phyloP scores from a whole-genome alignment of 2,113 vertebrate genomes.

The Rattus norvegicus region DNA sequence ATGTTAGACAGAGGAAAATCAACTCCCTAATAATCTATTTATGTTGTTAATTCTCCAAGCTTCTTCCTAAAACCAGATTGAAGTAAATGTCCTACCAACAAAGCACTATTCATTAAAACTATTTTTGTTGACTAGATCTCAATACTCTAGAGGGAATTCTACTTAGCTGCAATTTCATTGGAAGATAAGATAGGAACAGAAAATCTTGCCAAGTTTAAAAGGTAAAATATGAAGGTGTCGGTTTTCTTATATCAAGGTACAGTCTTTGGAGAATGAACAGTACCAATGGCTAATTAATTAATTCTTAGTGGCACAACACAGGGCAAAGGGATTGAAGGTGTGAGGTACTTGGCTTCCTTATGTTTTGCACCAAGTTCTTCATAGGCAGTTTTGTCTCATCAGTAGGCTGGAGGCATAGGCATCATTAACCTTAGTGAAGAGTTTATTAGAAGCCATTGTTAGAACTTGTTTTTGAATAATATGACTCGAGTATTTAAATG shows the following conservation, averaged over 20 bases:
- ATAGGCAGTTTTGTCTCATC: not conserved
- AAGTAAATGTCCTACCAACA: slow-evolving; percentile 51
- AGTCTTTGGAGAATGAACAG: slow-evolving; percentile 59
- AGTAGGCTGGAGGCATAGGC: not conserved
- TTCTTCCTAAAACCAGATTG: slow-evolving; percentile 51
- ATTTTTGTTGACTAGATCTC: not conserved
- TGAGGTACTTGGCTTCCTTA: not conserved
- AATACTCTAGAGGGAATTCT: fast-evolving
- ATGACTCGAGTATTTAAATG: slow-evolving; percentile 69
- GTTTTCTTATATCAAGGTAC: slow-evolving; percentile 48
- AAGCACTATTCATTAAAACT: slow-evolving; percentile 42
- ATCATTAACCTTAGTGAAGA: slow-evolving; percentile 33
- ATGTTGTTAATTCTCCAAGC: slow-evolving; percentile 41
- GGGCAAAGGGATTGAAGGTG: not conserved
- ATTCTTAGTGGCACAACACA: not conserved
- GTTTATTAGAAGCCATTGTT: slow-evolving; percentile 64
- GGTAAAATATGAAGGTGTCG: slow-evolving; percentile 55
- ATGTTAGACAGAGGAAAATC: not conserved
- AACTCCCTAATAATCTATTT: slow-evolving; percentile 64
- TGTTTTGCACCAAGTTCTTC: not conserved
- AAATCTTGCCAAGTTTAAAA: slow-evolving; percentile 34
- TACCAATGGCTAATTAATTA: not conserved
- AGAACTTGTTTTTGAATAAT: slow-evolving; percentile 71
- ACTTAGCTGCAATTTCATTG: slow-evolving; percentile 35
- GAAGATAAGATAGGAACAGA: not conserved